Percentiles rank a stretch among this genome's conserved stretches.
phyloP scores from a whole-genome alignment of 2,888 invertebrate genomes.

The Agrenia bidenticulata region DNA sequence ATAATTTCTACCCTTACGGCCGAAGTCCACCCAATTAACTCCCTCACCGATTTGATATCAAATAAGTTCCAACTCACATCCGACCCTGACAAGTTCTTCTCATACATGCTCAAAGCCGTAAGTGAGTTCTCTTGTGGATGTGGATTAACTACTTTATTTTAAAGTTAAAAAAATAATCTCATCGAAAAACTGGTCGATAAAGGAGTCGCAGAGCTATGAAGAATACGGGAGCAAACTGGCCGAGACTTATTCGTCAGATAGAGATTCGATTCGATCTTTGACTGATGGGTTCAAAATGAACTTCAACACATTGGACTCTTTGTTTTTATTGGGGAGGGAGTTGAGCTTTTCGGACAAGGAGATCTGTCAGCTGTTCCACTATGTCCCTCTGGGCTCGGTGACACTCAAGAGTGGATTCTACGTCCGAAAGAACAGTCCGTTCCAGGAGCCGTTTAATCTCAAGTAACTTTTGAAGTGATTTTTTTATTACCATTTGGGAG shows the following conservation, averaged over 20 bases:
- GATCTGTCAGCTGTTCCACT: constrained; percentile 15
- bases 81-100: constrained; percentile 21
- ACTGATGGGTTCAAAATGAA: constrained; percentile 5
- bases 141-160: not conserved
- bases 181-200: not conserved
- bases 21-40: constrained; percentile 15
- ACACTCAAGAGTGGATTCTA: constrained; percentile 26
- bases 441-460: constrained; percentile 29
- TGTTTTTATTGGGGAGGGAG: constrained; percentile 9
- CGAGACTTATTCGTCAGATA: constrained; percentile 5
- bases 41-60: constrained; percentile 7
- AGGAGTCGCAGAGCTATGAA: not conserved
- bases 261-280: constrained; percentile 12
- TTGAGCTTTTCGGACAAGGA: constrained; percentile 13
- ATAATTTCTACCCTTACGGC: constrained; percentile 24
- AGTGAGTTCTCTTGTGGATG: not conserved
- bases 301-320: constrained; percentile 12
- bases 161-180: not conserved
- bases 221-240: not conserved
- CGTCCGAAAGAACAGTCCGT: constrained; percentile 27
- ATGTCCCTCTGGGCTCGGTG: constrained; percentile 20
- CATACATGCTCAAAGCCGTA: not conserved
- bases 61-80: constrained; percentile 17
- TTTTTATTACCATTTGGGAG: not conserved
- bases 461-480: constrained; percentile 24